Conservation (phyloP, 1,140 invertebrate species). For the Aradophagus sp. region DNA sequence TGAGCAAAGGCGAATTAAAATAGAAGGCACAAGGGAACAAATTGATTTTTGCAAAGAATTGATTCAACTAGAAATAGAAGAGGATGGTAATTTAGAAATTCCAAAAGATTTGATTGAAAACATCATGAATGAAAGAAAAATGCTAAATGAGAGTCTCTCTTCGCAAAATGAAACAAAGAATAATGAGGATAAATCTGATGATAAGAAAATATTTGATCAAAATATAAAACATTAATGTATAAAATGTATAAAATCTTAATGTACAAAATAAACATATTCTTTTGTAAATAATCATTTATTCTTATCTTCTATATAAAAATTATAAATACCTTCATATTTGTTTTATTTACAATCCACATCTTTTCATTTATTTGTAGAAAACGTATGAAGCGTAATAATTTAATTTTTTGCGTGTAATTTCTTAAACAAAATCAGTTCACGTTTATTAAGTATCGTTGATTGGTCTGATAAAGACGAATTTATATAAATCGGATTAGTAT, state of each 20-base stretch:
- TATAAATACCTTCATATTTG: too few species aligned
- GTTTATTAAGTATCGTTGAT: conserved; percentile 3
- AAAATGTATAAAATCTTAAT: too few species aligned
- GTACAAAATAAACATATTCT: too few species aligned
- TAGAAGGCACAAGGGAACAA: conserved; percentile 78
- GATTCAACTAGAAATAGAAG: conserved; percentile 78
- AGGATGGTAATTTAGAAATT: conserved; percentile 71
- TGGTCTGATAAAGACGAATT: conserved; percentile 1
- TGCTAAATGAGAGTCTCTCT: too few species aligned
- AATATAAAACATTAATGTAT: too few species aligned
- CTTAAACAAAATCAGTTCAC: conserved; percentile 41
- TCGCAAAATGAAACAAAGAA: too few species aligned
- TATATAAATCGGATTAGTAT: conserved; percentile 66
- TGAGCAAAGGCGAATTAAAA: conserved; percentile 72
- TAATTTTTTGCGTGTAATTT: conserved; percentile 29
- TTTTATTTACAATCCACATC: too few species aligned
- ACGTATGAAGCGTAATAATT: neutral
- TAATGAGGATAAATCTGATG: too few species aligned
- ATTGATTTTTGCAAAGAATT: conserved; percentile 77
- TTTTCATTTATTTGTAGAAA: neutral
- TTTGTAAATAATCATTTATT: too few species aligned
- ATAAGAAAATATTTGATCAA: too few species aligned
- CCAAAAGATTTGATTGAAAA: neutral
- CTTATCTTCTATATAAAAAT: too few species aligned
- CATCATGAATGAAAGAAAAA: too few species aligned